A percentile compares a stretch with the other conserved stretches of the same genome.
Evolutionary conservation across 2,797 vertebrate genomes (phyloP).

Genomic region (Echiichthys vipera): DNA sequence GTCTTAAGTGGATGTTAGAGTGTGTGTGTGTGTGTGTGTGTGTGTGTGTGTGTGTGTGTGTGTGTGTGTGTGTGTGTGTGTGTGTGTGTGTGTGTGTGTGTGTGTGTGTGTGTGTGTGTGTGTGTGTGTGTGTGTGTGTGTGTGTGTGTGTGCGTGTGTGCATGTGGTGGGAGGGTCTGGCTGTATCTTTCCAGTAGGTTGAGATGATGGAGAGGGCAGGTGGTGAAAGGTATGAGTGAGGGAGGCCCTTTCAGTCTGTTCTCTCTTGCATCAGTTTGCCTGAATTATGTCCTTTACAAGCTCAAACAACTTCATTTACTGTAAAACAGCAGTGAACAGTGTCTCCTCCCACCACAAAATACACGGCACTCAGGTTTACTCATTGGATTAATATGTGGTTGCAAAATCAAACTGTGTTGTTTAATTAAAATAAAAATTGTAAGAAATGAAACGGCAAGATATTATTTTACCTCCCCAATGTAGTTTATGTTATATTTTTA

Average conservation of each 20-base stretch:
- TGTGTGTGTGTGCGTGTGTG: conserved; percentile 20
- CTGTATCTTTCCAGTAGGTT: conserved; percentile 50
- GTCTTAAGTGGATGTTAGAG: conserved; percentile 28
- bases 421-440: too few species aligned
- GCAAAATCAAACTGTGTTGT: too few species aligned
- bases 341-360: neutral
- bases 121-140: conserved; percentile 1
- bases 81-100: conserved; percentile 1
- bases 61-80: conserved; percentile 4
- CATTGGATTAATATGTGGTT: neutral
- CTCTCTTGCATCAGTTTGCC: conserved; percentile 21
- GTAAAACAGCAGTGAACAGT: neutral
- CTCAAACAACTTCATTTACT: conserved; percentile 19
- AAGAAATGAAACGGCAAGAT: too few species aligned
- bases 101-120: conserved; percentile 6
- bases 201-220: conserved; percentile 58
- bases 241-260: conserved; percentile 39
- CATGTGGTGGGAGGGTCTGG: conserved; percentile 33
- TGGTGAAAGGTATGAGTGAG: conserved; percentile 74
- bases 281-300: conserved; percentile 33
- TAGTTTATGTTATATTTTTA: too few species aligned
- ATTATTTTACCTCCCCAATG: too few species aligned
- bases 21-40: conserved; percentile 4
- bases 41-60: conserved; percentile 3
- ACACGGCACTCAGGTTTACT: neutral